Evolutionary conservation across 2,113 vertebrate genomes (phyloP), one percentile per base, ranked within the genome.

Genomic region (Halcyon senegalensis): DNA sequence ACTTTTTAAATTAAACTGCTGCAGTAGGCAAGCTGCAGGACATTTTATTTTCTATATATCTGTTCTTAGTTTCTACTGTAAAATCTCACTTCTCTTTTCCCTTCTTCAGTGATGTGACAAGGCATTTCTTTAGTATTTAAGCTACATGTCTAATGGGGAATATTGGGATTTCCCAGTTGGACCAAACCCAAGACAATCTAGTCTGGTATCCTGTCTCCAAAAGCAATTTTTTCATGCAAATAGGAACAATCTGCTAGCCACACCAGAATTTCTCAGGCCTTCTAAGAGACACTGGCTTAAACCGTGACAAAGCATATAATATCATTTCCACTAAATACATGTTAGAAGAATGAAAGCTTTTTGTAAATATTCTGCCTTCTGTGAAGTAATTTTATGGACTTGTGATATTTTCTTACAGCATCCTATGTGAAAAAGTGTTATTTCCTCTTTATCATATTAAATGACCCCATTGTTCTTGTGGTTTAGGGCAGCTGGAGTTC

Each of bases 1-100:
- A 43, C 24, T 82, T 97, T 72, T 79, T 3, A 91, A 86, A 86
- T 84, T 87, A 84, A 89, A 50, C 14, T 60, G 20, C 56, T 89
- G n/a, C 17, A 43, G n/a, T 9, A 78, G 41, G 28, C 16, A 93
- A 59, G 19, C 31, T 75, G 24, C 27, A 37, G 28, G 48, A 75
- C 16, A 55, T 53, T 82, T 84, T 35, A 8, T 3, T 87, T 81
- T 59, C 60, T 91, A 1, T 10, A 9, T 13, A 67, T 58, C 21
- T 58, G 12, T 27, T 44, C 30, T 18, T 7, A 51, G 7, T 7
- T 30, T 30, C 43, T 50, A 43, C 46, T 59, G 41, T 41, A 78
- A 27, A 70, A 67, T 41, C 28, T 78, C 56, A 72, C 4, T 43
- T 59, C 31, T 70, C 23, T 74, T 41, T 70, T 69, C 21, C 28